phyloP scores from a whole-genome alignment of 2,797 vertebrate genomes.

The Knipowitschia caucasica region DNA sequence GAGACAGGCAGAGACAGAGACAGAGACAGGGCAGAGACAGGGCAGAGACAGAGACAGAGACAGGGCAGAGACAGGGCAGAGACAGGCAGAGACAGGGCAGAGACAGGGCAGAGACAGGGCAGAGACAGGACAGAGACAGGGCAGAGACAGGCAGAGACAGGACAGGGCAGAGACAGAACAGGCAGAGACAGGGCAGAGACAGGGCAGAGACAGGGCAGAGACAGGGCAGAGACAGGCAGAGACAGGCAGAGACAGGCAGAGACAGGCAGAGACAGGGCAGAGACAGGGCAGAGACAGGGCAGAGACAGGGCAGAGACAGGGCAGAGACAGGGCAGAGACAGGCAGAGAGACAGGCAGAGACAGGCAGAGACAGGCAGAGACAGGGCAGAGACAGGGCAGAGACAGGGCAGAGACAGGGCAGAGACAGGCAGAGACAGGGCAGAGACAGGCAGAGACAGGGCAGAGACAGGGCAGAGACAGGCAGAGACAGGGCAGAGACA shows the following conservation, averaged over 20 bases:
- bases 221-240: conserved; percentile 12
- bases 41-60: conserved; percentile 16
- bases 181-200: conserved; percentile 39
- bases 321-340: conserved; percentile 16
- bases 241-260: no score
- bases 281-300: conserved; percentile 12
- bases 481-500: conserved; percentile 35
- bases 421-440: conserved; percentile 53
- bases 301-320: conserved; percentile 55
- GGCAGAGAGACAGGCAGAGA: no score
- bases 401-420: no score
- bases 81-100: conserved; percentile 52
- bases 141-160: conserved; percentile 56
- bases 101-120: conserved; percentile 12
- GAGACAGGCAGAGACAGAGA: conserved; percentile 52
- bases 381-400: conserved; percentile 19
- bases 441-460: conserved; percentile 13
- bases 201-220: conserved; percentile 45
- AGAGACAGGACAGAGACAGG: no score
- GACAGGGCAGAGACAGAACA: conserved; percentile 20
- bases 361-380: conserved; percentile 59
- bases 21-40: conserved; percentile 31
- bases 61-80: no score
- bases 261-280: conserved; percentile 52
- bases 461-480: conserved; percentile 48